These are phyloP conservation scores for Cladopsammia gracilis DNA, from an alignment of 64 coral and sea anemone species.

Conservation along the genomic window DNA sequence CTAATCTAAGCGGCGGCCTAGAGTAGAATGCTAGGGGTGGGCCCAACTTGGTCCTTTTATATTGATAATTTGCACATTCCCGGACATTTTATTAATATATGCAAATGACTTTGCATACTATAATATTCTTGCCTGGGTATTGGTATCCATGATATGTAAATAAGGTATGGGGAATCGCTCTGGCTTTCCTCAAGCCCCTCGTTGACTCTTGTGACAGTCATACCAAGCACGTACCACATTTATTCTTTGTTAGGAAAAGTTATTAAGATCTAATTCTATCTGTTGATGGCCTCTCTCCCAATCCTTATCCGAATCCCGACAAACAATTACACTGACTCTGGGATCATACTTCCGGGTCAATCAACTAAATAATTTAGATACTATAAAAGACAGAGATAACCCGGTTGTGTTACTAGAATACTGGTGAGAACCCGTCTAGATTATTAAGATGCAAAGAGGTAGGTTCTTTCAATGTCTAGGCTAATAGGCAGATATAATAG, in stretches of 20 bases:
- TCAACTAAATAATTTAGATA: not conserved
- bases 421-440: not conserved
- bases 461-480: not conserved
- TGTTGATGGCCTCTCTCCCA: slow-evolving; percentile 33
- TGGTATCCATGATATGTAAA: no score
- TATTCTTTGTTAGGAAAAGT: no score
- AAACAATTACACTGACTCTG: slow-evolving; percentile 23
- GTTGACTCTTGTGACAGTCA: slow-evolving; percentile 8
- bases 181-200: not conserved
- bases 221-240: not conserved
- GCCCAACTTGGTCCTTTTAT: no score
- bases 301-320: not conserved
- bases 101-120: no score
- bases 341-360: slow-evolving; percentile 14
- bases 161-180: no score
- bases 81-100: no score
- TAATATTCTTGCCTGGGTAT: no score
- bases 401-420: not conserved
- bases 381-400: not conserved
- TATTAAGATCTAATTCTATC: not conserved
- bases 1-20: no score
- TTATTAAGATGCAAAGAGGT: slow-evolving; percentile 5
- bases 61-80: no score
- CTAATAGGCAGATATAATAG: no score
- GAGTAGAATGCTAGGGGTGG: no score